Evolutionary conservation across 2,888 invertebrate genomes (phyloP).

Genomic region (Clitarchus hookeri): DNA sequence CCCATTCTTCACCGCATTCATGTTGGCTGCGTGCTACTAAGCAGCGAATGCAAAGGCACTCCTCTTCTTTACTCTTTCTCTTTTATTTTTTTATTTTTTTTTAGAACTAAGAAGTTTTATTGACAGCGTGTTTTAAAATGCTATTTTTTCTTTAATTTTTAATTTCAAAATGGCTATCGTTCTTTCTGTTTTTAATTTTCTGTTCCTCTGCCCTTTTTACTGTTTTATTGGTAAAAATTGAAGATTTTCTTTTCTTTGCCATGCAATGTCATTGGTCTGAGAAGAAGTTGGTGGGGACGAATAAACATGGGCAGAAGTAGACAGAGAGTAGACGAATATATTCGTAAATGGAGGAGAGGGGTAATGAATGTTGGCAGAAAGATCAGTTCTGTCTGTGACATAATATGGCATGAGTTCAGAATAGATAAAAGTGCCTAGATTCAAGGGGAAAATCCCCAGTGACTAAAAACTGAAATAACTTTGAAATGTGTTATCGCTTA

Average conservation of each 20-base stretch:
- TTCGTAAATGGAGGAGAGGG: neutral
- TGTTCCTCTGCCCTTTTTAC: neutral
- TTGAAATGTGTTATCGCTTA: neutral
- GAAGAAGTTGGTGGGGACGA: constrained; percentile 7
- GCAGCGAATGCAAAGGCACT: neutral
- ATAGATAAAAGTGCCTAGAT: neutral
- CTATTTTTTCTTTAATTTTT: neutral
- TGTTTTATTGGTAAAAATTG: constrained; percentile 15
- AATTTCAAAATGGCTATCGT: neutral
- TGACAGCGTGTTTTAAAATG: neutral
- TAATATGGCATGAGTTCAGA: neutral
- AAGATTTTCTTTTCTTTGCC: neutral
- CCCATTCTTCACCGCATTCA: neutral
- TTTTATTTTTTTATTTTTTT: too few species aligned
- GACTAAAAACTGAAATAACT: neutral
- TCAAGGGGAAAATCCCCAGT: constrained; percentile 12
- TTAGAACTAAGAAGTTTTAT: too few species aligned
- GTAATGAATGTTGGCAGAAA: neutral
- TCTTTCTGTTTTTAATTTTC: constrained; percentile 6
- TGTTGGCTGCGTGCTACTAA: neutral
- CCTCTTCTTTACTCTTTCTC: neutral
- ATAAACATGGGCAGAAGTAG: too few species aligned
- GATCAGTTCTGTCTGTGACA: constrained; percentile 16
- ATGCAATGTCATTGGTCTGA: neutral
- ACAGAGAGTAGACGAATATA: too few species aligned